Conservation (phyloP, 2,113 vertebrate genomes). For the Anoura caudifer region DNA sequence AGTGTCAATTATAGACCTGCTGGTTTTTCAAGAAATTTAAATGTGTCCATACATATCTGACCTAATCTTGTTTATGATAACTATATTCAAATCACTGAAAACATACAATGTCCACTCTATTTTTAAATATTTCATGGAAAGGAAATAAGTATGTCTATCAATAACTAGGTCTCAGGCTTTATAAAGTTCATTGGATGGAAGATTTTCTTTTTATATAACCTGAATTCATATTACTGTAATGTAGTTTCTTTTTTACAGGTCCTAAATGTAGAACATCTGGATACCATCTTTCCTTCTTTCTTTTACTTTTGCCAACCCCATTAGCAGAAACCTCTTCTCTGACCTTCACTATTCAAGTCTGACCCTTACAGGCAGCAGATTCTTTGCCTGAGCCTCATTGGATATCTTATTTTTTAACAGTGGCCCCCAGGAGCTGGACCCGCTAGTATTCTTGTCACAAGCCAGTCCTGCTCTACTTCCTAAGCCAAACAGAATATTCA, state of each 20-base stretch:
- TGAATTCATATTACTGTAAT: slow-evolving; percentile 50
- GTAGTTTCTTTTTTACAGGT: slow-evolving; percentile 53
- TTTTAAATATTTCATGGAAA: slow-evolving; percentile 30
- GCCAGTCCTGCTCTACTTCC: background rate
- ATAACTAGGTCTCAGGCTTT: background rate
- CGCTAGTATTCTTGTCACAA: background rate
- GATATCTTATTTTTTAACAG: background rate
- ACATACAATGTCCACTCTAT: background rate
- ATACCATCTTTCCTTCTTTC: slow-evolving; percentile 16
- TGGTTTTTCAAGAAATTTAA: background rate
- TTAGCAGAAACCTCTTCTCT: slow-evolving; percentile 37
- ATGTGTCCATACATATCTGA: background rate
- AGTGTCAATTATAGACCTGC: background rate
- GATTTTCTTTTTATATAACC: slow-evolving; percentile 51
- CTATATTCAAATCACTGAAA: background rate
- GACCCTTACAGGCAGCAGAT: background rate
- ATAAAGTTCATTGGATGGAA: background rate
- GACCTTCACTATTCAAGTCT: slow-evolving; percentile 37
- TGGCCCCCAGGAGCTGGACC: background rate
- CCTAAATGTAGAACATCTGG: slow-evolving; percentile 52
- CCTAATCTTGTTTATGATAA: background rate
- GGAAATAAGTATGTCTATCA: background rate
- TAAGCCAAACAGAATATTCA: background rate
- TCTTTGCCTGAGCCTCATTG: background rate
- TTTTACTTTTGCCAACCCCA: slow-evolving; percentile 38